phyloP scores from a whole-genome alignment of 2,888 invertebrate species.

The Branchipolynoe longqiensis region DNA sequence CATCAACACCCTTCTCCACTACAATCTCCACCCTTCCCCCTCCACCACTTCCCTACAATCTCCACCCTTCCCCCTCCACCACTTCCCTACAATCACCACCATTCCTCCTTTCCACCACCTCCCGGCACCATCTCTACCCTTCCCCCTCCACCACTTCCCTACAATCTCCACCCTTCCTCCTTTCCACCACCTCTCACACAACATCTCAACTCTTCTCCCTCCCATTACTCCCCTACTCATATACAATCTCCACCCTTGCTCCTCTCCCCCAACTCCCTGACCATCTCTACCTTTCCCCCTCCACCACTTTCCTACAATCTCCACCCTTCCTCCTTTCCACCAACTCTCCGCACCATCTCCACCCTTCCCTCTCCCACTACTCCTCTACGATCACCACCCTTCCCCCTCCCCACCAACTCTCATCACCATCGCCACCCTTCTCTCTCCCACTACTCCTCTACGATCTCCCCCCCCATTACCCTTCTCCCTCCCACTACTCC shows the following conservation, averaged over 20 bases:
- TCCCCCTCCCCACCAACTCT: not conserved
- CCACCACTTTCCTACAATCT: not conserved
- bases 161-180: not conserved
- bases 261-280: not conserved
- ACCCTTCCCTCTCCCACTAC: not conserved
- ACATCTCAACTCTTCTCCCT: not conserved
- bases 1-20: too few species aligned
- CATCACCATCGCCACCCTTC: not conserved
- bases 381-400: not conserved
- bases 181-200: not conserved
- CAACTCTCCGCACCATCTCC: not conserved
- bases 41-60: too few species aligned
- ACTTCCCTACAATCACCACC: not conserved
- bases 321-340: not conserved
- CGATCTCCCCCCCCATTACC: too few species aligned
- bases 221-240: not conserved
- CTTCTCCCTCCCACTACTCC: not conserved
- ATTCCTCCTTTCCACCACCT: not conserved
- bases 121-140: not conserved
- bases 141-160: not conserved
- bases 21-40: too few species aligned
- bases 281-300: not conserved
- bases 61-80: not conserved
- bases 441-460: not conserved
- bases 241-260: not conserved